These are phyloP conservation scores for Formica selysi DNA, from an alignment of 1,140 invertebrate genomes.

Conservation along the genomic window DNA sequence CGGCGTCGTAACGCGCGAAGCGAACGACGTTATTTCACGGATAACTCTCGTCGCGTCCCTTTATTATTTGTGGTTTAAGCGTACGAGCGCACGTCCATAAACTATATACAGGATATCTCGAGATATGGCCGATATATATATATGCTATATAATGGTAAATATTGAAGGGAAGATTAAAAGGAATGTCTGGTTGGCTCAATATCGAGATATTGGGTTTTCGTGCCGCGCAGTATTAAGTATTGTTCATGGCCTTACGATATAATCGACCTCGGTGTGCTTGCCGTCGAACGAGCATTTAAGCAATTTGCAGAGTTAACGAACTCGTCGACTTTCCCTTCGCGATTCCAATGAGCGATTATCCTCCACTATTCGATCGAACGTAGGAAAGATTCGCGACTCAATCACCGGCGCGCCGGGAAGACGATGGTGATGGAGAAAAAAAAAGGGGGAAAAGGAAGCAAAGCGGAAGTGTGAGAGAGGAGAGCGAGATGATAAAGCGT, in stretches of 20 bases:
- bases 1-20: not conserved
- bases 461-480: not conserved
- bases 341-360: conserved; percentile 52
- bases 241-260: conserved; percentile 7
- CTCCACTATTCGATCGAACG: conserved; percentile 16
- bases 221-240: not conserved
- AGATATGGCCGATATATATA: not conserved
- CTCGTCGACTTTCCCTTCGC: conserved; percentile 1
- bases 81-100: not conserved
- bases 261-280: conserved; percentile 10
- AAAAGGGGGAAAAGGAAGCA: not conserved
- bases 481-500: conserved; percentile 36
- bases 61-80: conserved; percentile 64
- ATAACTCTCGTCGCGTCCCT: conserved; percentile 29
- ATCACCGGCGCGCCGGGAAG: conserved; percentile 14
- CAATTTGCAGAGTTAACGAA: conserved; percentile 41
- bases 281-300: conserved; percentile 31
- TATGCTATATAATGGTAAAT: not conserved
- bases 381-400: conserved; percentile 18
- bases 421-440: not conserved
- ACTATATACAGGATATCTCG: not conserved
- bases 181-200: not conserved
- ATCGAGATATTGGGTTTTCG: conserved; percentile 31
- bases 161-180: conserved; percentile 30
- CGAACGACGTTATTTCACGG: conserved; percentile 43